phyloP scores from a whole-genome alignment of 2,113 vertebrate genomes.

The Procapra przewalskii region DNA sequence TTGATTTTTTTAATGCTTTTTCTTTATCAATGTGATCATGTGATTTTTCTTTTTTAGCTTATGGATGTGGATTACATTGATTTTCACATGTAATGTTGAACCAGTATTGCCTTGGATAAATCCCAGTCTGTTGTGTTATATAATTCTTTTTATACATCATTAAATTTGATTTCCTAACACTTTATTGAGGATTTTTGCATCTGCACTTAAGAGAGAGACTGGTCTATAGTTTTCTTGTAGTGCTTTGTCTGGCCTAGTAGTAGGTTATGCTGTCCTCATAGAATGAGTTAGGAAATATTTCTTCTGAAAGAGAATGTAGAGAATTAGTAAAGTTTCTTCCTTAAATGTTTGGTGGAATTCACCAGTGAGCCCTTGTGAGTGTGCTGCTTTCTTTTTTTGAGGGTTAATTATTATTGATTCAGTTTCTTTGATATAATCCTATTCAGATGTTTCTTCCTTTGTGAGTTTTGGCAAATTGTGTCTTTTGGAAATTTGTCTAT shows the following conservation, averaged over 20 bases:
- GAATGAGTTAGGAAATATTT: background rate
- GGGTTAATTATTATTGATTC: background rate
- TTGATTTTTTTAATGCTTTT: background rate
- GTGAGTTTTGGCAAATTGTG: background rate
- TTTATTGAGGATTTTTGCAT: background rate
- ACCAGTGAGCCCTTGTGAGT: background rate
- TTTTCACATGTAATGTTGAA: background rate
- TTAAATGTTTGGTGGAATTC: background rate
- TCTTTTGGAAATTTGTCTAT: background rate
- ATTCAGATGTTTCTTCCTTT: background rate
- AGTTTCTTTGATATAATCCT: background rate
- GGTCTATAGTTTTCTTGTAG: background rate
- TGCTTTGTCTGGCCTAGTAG: background rate
- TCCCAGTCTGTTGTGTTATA: background rate
- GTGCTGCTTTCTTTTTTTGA: background rate
- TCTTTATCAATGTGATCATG: background rate
- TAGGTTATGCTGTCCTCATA: background rate
- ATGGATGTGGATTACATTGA: background rate
- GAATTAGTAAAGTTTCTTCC: background rate
- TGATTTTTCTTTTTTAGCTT: background rate
- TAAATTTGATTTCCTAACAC: background rate
- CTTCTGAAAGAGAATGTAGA: background rate
- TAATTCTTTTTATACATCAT: background rate
- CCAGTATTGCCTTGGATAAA: background rate
- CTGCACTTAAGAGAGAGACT: background rate